Evolutionary conservation across 2,113 vertebrate species (phyloP).

Genomic region (Oryzias javanicus): DNA sequence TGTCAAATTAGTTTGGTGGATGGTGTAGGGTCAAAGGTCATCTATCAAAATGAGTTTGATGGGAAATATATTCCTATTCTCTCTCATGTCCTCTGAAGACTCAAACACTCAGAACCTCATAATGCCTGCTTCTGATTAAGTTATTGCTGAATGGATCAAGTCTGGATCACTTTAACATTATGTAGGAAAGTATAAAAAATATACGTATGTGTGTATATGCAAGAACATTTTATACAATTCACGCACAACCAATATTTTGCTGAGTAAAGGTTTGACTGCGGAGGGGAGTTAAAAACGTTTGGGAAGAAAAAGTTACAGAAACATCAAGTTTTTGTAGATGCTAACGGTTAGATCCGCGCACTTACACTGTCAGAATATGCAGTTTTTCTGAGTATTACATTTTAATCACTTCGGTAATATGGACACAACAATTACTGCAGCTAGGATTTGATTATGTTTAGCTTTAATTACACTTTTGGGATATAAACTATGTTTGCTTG

Average conservation of each 20-base stretch:
- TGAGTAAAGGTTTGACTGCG: conserved; percentile 22
- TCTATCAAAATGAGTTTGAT: too few species aligned
- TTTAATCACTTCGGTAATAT: conserved; percentile 11
- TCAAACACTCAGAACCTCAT: conserved; percentile 32
- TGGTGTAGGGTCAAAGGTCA: too few species aligned
- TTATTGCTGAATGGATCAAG: conserved; percentile 60
- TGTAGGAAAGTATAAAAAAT: conserved; percentile 47
- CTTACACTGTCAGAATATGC: conserved; percentile 24
- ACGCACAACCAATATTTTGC: conserved; percentile 33
- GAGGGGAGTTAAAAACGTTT: conserved; percentile 8
- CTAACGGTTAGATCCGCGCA: conserved; percentile 15
- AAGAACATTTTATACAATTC: conserved; percentile 43
- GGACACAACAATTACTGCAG: conserved; percentile 23
- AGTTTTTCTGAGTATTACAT: conserved; percentile 28
- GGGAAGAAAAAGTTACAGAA: conserved; percentile 12
- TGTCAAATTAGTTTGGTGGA: too few species aligned
- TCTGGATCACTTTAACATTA: conserved; percentile 20
- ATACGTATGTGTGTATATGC: conserved; percentile 27
- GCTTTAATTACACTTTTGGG: conserved; percentile 3
- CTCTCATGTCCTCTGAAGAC: conserved; percentile 6
- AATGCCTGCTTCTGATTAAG: conserved; percentile 20
- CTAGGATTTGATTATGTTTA: conserved; percentile 26
- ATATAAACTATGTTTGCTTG: neutral
- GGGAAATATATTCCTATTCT: too few species aligned
- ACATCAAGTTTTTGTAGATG: conserved; percentile 10